phyloP scores from a whole-genome alignment of 2,797 vertebrate genomes.

The Mallotus villosus region DNA sequence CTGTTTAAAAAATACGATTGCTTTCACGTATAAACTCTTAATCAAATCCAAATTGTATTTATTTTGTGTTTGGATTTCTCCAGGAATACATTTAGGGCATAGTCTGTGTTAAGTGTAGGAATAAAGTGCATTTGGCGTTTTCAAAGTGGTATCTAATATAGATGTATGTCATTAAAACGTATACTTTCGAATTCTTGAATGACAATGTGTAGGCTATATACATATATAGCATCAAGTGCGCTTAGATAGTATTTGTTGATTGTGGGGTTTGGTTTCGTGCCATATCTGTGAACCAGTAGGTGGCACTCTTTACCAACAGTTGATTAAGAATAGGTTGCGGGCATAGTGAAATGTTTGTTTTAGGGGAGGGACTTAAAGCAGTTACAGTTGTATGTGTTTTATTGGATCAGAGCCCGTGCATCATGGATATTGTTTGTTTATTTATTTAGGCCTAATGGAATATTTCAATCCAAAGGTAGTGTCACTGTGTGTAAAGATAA shows the following conservation, averaged over 20 bases:
- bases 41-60: not conserved
- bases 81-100: not conserved
- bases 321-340: not conserved
- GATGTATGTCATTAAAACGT: too few species aligned
- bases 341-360: not conserved
- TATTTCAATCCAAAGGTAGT: too few species aligned
- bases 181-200: too few species aligned
- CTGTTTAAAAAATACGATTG: not conserved
- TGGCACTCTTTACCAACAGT: constrained; percentile 11
- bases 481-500: not conserved
- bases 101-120: not conserved
- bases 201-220: too few species aligned
- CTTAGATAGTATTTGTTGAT: not conserved
- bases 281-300: not conserved
- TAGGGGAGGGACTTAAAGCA: not conserved
- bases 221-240: too few species aligned
- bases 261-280: not conserved
- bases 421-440: not conserved
- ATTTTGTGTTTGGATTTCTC: not conserved
- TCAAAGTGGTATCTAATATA: too few species aligned
- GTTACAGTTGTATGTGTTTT: not conserved
- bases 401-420: not conserved
- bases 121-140: too few species aligned
- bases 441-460: too few species aligned
- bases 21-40: not conserved